A percentile compares a stretch with the other conserved stretches of the same genome.
phyloP scores from a whole-genome alignment of 2,113 vertebrate genomes.

The Poeciliopsis prolifica region DNA sequence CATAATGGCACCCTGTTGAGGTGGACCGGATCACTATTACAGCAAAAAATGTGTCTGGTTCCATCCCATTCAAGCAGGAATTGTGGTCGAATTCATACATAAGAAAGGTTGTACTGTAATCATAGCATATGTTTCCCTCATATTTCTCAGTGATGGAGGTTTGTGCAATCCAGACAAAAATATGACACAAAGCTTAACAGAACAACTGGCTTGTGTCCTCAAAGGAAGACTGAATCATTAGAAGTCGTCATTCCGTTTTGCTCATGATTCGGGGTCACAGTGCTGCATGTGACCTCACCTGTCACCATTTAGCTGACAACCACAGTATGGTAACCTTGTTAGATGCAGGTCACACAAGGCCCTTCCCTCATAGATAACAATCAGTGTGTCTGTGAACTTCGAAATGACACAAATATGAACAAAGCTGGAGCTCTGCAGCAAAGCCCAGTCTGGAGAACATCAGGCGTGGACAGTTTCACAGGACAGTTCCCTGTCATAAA shows the following conservation, averaged over 20 bases:
- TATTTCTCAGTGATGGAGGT: slow-evolving; percentile 45
- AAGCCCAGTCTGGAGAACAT: slow-evolving; percentile 61
- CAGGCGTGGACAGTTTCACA: slow-evolving; percentile 66
- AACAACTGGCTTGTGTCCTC: slow-evolving; percentile 61
- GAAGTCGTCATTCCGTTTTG: slow-evolving; percentile 60
- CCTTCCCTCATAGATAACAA: slow-evolving; percentile 74
- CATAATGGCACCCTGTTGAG: background rate
- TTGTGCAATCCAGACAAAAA: slow-evolving; percentile 47
- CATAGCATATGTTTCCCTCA: slow-evolving; percentile 33
- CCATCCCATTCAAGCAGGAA: slow-evolving; percentile 4
- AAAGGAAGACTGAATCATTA: slow-evolving; percentile 52
- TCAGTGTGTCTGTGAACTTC: slow-evolving; percentile 73
- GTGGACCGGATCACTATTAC: background rate
- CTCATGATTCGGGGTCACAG: slow-evolving; percentile 55
- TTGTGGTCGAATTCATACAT: slow-evolving; percentile 16
- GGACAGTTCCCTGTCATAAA: slow-evolving; percentile 68
- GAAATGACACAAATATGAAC: slow-evolving; percentile 73
- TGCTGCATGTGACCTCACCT: slow-evolving; percentile 67
- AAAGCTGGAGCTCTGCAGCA: slow-evolving; percentile 58
- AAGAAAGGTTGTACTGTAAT: slow-evolving; percentile 21
- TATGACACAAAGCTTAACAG: slow-evolving; percentile 35
- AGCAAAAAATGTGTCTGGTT: slow-evolving; percentile 4
- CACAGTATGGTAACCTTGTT: slow-evolving; percentile 74
- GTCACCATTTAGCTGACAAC: slow-evolving; percentile 74
- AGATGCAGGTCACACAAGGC: slow-evolving; percentile 46